Percentiles rank a stretch among this genome's conserved stretches.
phyloP scores from a whole-genome alignment of 1,140 invertebrate species.

The Drosophila ambigua region DNA sequence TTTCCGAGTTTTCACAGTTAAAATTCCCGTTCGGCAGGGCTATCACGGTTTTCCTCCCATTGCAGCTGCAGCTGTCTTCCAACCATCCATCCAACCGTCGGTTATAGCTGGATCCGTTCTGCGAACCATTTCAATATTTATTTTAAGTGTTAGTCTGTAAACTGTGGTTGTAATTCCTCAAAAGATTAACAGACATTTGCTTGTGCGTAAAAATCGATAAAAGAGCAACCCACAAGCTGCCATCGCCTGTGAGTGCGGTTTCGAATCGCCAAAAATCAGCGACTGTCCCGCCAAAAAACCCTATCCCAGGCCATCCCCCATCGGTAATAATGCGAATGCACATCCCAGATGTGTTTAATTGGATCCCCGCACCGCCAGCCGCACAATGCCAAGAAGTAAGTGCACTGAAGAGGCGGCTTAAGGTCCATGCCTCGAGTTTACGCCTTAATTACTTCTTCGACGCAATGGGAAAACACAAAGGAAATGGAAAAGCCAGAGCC shows the following conservation, averaged over 20 bases:
- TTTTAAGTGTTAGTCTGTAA: not conserved
- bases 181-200: conserved; percentile 9
- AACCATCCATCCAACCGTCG: conserved; percentile 1
- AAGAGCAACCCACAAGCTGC: conserved; percentile 9
- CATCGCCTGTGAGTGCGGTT: not conserved
- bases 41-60: conserved; percentile 24
- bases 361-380: conserved; percentile 53
- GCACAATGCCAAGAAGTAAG: conserved; percentile 83
- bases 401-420: conserved; percentile 23
- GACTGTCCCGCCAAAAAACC: not conserved
- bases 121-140: conserved; percentile 9
- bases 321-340: conserved; percentile 67
- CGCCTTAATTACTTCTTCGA: conserved; percentile 37
- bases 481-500: conserved; percentile 17
- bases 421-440: conserved; percentile 23
- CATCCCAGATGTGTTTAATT: conserved; percentile 59
- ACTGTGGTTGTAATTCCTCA: not conserved
- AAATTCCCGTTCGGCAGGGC: conserved; percentile 57
- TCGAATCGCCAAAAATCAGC: conserved; percentile 35
- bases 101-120: conserved; percentile 1
- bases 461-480: conserved; percentile 36
- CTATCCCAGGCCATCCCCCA: conserved; percentile 8
- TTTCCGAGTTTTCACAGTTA: conserved; percentile 54
- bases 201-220: conserved; percentile 73
- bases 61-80: conserved; percentile 19